A percentile compares a stretch with the other conserved stretches of the same genome.
Evolutionary conservation across 2,888 invertebrate species (phyloP).

Genomic region (Branchellion lobata): DNA sequence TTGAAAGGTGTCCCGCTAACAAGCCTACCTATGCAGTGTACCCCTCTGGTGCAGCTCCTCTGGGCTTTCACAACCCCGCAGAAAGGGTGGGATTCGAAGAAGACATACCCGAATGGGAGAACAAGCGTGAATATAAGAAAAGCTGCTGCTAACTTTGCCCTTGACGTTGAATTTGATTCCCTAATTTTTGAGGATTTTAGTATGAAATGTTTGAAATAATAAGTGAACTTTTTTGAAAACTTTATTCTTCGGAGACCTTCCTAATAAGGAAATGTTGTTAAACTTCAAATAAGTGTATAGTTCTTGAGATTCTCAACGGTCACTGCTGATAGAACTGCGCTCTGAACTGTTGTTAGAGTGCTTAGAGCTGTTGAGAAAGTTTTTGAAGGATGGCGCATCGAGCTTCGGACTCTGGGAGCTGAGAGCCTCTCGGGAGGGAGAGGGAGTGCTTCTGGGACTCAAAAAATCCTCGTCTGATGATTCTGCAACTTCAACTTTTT

Average conservation of each 20-base stretch:
- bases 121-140: too few species aligned
- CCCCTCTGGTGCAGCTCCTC: slow-evolving; percentile 59
- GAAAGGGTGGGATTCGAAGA: slow-evolving; percentile 45
- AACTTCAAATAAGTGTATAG: too few species aligned
- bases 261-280: too few species aligned
- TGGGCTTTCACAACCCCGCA: slow-evolving; percentile 57
- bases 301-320: background rate
- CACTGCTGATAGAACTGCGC: background rate
- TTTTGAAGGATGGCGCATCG: background rate
- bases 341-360: background rate
- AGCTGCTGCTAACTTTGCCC: too few species aligned
- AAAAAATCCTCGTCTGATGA: background rate
- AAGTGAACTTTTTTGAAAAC: too few species aligned
- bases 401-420: background rate
- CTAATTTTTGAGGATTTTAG: too few species aligned
- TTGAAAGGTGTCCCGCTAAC: slow-evolving; percentile 43
- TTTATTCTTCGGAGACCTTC: too few species aligned
- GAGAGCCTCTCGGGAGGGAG: slow-evolving; percentile 22
- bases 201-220: too few species aligned
- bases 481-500: slow-evolving; percentile 23
- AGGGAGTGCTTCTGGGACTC: slow-evolving; percentile 35
- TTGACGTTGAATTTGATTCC: too few species aligned
- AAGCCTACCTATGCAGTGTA: slow-evolving; percentile 40
- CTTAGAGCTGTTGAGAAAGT: background rate
- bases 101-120: background rate